A percentile compares a stretch with the other conserved stretches of the same genome.
phyloP scores from a whole-genome alignment of 2,797 vertebrate genomes.

The Sebastes kiyomatsui region DNA sequence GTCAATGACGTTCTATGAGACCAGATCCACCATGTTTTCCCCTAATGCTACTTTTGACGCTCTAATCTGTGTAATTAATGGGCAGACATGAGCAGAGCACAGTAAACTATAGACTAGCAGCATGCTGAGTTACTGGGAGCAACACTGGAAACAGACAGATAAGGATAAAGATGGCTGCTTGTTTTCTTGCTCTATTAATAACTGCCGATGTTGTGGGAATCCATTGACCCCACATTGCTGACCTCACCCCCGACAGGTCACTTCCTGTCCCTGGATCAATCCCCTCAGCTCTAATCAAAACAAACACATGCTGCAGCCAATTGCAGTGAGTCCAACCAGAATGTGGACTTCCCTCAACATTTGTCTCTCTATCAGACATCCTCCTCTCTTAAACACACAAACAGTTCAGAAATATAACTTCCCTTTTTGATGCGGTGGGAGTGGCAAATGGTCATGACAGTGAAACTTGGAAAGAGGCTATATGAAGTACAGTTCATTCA shows the following conservation, averaged over 20 bases:
- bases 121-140: background rate
- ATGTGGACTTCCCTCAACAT: slow-evolving; percentile 7
- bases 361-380: slow-evolving; percentile 18
- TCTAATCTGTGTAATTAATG: slow-evolving; percentile 1
- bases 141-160: background rate
- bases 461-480: background rate
- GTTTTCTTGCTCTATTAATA: slow-evolving; percentile 60
- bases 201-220: slow-evolving; percentile 69
- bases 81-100: background rate
- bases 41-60: background rate
- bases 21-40: background rate
- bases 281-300: slow-evolving; percentile 55
- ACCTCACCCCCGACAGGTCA: slow-evolving; percentile 56
- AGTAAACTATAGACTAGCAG: background rate
- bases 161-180: background rate
- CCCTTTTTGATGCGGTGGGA: background rate
- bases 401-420: slow-evolving; percentile 17
- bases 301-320: slow-evolving; percentile 47
- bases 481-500: background rate
- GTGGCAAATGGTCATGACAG: background rate
- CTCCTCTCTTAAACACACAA: slow-evolving; percentile 21
- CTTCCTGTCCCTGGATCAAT: slow-evolving; percentile 68
- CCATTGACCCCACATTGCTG: slow-evolving; percentile 63
- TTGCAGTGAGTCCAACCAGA: slow-evolving; percentile 4
- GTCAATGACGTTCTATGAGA: background rate